Evolutionary conservation across 2,113 vertebrate species (phyloP).

Genomic region (Oriolus oriolus): DNA sequence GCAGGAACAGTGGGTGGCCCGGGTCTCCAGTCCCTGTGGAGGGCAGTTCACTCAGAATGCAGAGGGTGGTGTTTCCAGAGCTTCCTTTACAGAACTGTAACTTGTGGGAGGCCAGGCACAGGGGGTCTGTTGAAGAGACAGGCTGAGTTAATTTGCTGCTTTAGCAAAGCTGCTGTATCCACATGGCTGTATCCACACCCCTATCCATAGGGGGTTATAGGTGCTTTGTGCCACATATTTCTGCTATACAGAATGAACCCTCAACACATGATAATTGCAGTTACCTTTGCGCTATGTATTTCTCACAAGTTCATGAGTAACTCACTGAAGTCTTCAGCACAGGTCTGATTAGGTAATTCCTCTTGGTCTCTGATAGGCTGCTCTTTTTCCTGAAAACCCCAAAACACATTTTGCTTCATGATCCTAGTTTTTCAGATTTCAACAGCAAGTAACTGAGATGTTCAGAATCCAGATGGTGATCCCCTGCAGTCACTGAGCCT

Average conservation of each 20-base stretch:
- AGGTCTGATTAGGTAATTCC: background rate
- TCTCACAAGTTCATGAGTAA: background rate
- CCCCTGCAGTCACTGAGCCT: background rate
- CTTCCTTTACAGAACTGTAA: background rate
- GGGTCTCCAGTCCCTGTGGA: accelerated
- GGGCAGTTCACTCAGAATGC: background rate
- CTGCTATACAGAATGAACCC: background rate
- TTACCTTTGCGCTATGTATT: background rate
- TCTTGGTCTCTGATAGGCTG: background rate
- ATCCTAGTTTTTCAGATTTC: background rate
- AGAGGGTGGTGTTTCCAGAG: background rate
- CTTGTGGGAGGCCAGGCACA: background rate
- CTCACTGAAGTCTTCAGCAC: background rate
- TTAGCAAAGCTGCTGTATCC: background rate
- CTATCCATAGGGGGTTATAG: background rate
- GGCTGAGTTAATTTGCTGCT: background rate
- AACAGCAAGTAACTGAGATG: background rate
- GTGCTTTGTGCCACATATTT: background rate
- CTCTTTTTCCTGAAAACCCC: background rate
- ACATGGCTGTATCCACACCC: too few relatives aligned
- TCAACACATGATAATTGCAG: background rate
- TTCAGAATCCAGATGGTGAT: background rate
- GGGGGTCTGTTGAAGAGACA: background rate
- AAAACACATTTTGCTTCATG: background rate
- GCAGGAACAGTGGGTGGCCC: background rate